These are phyloP conservation scores for Thyatira batis DNA, from an alignment of 2,888 invertebrate genomes.

Conservation along the genomic window DNA sequence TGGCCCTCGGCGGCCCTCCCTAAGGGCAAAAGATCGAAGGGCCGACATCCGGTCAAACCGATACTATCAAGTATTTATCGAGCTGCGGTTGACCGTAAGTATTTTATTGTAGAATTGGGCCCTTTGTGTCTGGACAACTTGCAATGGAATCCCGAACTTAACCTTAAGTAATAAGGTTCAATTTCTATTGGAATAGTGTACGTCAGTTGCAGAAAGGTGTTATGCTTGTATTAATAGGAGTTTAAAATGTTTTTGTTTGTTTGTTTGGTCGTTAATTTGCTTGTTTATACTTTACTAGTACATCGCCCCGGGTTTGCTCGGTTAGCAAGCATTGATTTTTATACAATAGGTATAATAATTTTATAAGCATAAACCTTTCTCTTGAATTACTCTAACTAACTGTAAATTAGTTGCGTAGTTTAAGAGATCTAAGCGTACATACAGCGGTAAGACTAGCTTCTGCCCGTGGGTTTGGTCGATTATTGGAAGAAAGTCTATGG, in stretches of 20 bases:
- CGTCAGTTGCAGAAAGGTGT: conserved; percentile 53
- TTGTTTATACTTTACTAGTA: conserved; percentile 25
- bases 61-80: conserved; percentile 82
- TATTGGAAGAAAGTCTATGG: too few relatives aligned
- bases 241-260: conserved; percentile 67
- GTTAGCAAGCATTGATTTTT: too few relatives aligned
- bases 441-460: too few relatives aligned
- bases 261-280: conserved; percentile 46
- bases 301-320: not conserved
- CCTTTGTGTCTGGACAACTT: conserved; percentile 35
- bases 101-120: conserved; percentile 74
- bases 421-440: too few relatives aligned
- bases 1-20: conserved; percentile 41
- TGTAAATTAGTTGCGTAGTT: too few relatives aligned
- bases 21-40: conserved; percentile 74
- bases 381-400: too few relatives aligned
- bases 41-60: conserved; percentile 76
- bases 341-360: too few relatives aligned
- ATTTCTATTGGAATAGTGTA: conserved; percentile 21
- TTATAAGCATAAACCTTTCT: too few relatives aligned
- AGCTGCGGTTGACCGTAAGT: conserved; percentile 78
- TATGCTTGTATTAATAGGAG: conserved; percentile 66
- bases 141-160: conserved; percentile 33
- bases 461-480: too few relatives aligned
- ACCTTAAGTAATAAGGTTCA: conserved; percentile 17